Conservation (phyloP, 2,797 vertebrate genomes). For the Trachops cirrhosus region DNA sequence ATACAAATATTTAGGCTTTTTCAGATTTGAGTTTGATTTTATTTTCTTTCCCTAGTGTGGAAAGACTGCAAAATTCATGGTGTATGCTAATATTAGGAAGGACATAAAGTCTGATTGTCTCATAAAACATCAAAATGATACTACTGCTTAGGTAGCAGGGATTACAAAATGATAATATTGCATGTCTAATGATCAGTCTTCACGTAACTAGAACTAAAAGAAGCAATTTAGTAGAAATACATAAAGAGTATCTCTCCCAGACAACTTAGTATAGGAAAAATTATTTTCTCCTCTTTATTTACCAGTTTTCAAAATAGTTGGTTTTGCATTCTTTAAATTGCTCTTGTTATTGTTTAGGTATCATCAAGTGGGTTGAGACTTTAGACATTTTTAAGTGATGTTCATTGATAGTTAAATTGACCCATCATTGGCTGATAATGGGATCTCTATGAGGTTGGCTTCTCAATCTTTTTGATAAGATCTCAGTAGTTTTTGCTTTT, state of each 20-base stretch:
- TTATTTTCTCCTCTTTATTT: neutral
- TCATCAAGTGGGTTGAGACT: neutral
- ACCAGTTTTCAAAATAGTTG: neutral
- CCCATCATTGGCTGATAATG: neutral
- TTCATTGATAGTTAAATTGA: neutral
- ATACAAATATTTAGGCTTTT: neutral
- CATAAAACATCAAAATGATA: neutral
- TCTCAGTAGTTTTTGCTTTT: neutral
- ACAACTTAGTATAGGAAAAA: neutral
- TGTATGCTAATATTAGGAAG: neutral
- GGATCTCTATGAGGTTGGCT: neutral
- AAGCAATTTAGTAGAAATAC: neutral
- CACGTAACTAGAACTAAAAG: neutral
- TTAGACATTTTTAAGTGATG: slow-evolving; percentile 4
- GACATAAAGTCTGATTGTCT: neutral
- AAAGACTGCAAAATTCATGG: neutral
- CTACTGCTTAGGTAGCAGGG: neutral
- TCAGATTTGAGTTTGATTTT: neutral
- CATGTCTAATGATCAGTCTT: neutral
- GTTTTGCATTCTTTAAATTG: neutral
- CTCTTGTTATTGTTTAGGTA: neutral
- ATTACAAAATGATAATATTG: neutral
- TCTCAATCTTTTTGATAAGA: neutral
- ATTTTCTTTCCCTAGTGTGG: neutral
- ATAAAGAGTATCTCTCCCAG: neutral